Percentiles rank a stretch among this genome's conserved stretches.
phyloP scores from a whole-genome alignment of 35 echinoderm and acorn worm species.

The Apostichopus parvimensis region DNA sequence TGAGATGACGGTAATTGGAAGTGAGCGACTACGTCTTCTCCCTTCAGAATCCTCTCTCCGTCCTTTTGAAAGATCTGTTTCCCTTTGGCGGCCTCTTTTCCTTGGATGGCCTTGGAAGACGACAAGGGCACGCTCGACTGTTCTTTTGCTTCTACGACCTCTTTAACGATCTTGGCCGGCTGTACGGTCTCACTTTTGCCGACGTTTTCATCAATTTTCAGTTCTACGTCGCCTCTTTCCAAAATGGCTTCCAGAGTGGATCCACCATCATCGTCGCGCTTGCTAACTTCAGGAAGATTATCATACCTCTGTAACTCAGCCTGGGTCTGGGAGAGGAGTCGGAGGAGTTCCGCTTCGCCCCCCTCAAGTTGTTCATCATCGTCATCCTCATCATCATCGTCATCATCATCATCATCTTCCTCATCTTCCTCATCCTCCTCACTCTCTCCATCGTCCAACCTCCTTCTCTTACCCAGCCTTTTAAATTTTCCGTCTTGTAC shows the following conservation, averaged over 20 bases:
- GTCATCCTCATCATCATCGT: background rate
- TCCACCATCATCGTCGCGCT: background rate
- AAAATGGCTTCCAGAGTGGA: background rate
- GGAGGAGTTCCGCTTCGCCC: background rate
- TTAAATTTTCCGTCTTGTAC: background rate
- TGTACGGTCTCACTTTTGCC: background rate
- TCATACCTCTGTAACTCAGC: background rate
- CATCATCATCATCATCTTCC: background rate
- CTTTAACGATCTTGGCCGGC: too few relatives aligned
- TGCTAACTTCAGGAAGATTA: background rate
- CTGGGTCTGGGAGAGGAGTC: constrained; percentile 20
- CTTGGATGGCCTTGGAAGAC: too few relatives aligned
- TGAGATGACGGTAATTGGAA: background rate
- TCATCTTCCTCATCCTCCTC: constrained; percentile 1
- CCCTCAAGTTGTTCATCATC: background rate
- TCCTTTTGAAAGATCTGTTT: background rate
- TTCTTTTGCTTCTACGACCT: too few relatives aligned
- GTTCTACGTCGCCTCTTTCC: background rate
- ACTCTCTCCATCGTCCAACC: background rate
- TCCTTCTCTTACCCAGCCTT: background rate
- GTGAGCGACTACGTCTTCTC: background rate
- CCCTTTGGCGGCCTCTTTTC: too few relatives aligned
- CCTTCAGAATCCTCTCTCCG: background rate
- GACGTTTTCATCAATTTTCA: background rate
- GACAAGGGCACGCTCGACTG: too few relatives aligned